Conservation (phyloP, 2,888 invertebrate genomes). For the Imbricaverruca yamaguchii region DNA sequence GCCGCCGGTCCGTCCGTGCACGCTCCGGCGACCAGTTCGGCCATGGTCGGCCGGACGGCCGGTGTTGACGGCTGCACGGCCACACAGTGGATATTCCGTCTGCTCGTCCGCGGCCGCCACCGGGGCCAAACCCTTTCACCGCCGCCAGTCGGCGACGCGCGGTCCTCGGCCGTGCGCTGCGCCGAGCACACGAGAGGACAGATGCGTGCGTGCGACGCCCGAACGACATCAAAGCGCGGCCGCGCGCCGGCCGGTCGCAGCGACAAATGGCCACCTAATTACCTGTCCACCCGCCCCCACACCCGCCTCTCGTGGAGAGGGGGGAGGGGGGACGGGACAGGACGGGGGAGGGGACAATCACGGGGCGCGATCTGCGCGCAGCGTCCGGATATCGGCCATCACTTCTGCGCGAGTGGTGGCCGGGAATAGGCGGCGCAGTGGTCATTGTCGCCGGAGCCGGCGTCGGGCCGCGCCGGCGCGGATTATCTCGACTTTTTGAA, state of each 20-base stretch:
- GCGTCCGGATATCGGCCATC: neutral
- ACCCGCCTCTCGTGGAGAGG: neutral
- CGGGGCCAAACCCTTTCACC: neutral
- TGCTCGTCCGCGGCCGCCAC: no score
- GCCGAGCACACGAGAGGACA: neutral
- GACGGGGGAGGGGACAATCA: neutral
- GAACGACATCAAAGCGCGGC: neutral
- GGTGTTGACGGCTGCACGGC: no score
- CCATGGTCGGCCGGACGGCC: no score
- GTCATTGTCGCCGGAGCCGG: constrained; percentile 19
- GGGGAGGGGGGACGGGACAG: neutral
- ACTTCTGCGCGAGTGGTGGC: constrained; percentile 22
- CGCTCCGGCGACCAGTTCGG: no score
- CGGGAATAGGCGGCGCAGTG: constrained; percentile 7
- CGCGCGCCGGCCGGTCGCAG: neutral
- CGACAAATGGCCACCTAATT: constrained; percentile 11
- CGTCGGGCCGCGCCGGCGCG: constrained; percentile 15
- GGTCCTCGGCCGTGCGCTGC: neutral
- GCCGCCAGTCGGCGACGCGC: neutral
- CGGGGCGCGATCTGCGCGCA: neutral
- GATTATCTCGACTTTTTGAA: constrained; percentile 23
- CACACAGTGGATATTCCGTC: no score
- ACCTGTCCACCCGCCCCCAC: neutral
- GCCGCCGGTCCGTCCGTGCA: no score
- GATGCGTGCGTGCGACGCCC: neutral